Evolutionary conservation across 2,888 invertebrate genomes (phyloP).

Genomic region (Pristionchus maxplancki): DNA sequence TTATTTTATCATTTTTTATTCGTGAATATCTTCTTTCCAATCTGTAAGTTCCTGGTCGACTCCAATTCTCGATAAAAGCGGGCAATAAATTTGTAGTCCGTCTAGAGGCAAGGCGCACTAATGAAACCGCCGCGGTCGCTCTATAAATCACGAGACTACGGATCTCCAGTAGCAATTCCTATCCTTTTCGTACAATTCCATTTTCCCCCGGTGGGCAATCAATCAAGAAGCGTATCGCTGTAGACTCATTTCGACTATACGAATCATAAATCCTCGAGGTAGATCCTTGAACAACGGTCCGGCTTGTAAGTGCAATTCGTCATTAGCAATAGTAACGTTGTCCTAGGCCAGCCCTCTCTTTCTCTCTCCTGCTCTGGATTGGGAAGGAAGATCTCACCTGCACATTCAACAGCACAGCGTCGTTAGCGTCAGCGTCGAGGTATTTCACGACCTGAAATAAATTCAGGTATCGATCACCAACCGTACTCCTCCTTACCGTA

Average conservation of each 20-base stretch:
- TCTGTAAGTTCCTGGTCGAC: neutral
- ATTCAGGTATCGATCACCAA: too few species aligned
- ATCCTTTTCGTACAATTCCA: too few species aligned
- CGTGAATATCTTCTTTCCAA: neutral
- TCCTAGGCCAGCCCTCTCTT: neutral
- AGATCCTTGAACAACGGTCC: too few species aligned
- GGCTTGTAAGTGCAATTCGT: neutral
- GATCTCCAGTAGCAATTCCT: neutral
- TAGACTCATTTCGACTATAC: neutral
- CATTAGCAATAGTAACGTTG: neutral
- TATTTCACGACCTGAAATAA: slow-evolving; percentile 78
- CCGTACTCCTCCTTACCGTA: slow-evolving; percentile 57
- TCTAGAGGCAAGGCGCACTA: neutral
- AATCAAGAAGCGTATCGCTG: too few species aligned
- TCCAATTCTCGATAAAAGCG: neutral
- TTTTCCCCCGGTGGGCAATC: too few species aligned
- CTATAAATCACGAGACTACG: neutral
- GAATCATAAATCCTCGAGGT: neutral
- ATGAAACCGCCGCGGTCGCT: neutral
- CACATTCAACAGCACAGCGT: slow-evolving; percentile 89
- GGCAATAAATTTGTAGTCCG: neutral
- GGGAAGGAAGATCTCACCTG: slow-evolving; percentile 86
- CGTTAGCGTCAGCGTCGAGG: slow-evolving; percentile 86
- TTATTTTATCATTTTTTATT: neutral
- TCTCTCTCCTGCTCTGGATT: too few species aligned